These are phyloP conservation scores for Pangasius larnaudii DNA, from an alignment of 2,797 vertebrate genomes.

Conservation along the genomic window DNA sequence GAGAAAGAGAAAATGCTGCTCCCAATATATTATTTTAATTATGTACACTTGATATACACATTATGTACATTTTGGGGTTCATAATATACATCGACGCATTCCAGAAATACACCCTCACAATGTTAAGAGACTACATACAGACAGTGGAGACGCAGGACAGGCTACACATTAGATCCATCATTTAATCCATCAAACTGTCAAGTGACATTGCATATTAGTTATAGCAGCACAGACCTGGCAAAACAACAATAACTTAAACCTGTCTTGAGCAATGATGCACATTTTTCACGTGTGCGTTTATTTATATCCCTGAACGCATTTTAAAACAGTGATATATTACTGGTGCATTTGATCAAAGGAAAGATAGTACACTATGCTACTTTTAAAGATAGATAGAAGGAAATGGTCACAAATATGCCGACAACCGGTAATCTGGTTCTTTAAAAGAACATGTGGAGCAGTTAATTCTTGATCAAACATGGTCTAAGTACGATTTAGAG, in stretches of 20 bases:
- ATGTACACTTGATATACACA: conserved; percentile 80
- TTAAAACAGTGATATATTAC: conserved; percentile 63
- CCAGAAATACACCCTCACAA: conserved; percentile 69
- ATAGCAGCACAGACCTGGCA: conserved; percentile 71
- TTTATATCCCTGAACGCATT: conserved; percentile 75
- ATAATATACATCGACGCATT: conserved; percentile 76
- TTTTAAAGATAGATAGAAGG: neutral
- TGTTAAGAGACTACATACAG: conserved; percentile 59
- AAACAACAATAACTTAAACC: conserved; percentile 61
- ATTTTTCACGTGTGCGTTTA: conserved; percentile 55
- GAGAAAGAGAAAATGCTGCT: conserved; percentile 27
- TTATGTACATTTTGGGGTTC: conserved; percentile 71
- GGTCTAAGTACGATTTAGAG: neutral
- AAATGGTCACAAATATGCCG: conserved; percentile 11
- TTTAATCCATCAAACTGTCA: conserved; percentile 58
- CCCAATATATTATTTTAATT: conserved; percentile 72
- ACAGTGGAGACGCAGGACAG: conserved; percentile 65
- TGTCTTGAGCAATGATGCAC: conserved; percentile 45
- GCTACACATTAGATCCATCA: conserved; percentile 56
- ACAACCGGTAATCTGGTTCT: neutral
- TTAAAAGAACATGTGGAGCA: conserved; percentile 1
- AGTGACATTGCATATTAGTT: conserved; percentile 75
- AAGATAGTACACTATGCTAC: conserved; percentile 12
- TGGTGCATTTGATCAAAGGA: conserved; percentile 17
- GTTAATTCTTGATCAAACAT: neutral